phyloP scores from a whole-genome alignment of 2,888 invertebrate species.

The Orthonevra nobilis region DNA sequence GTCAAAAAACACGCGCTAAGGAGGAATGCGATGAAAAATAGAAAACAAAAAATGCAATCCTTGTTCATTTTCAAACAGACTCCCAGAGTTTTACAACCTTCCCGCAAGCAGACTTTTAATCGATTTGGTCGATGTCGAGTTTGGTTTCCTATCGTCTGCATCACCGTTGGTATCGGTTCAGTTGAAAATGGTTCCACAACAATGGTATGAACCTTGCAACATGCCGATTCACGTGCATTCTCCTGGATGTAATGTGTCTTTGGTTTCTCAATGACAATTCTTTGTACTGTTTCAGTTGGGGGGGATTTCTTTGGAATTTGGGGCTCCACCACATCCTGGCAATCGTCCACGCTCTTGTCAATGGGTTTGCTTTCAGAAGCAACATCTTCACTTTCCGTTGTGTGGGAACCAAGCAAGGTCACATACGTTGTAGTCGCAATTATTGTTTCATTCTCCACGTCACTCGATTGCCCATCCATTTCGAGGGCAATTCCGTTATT shows the following conservation, averaged over 20 bases:
- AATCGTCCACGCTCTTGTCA: background rate
- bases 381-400: constrained; percentile 40
- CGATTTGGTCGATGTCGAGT: background rate
- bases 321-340: no score
- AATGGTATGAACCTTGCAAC: constrained; percentile 45
- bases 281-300: no score
- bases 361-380: no score
- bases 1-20: constrained; percentile 78
- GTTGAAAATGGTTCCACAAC: constrained; percentile 5
- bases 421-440: constrained; percentile 61
- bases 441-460: constrained; percentile 52
- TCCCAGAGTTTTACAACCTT: constrained; percentile 7
- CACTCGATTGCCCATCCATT: constrained; percentile 34
- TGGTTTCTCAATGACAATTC: no score
- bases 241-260: constrained; percentile 10
- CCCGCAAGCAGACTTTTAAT: background rate
- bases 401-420: constrained; percentile 41
- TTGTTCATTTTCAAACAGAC: constrained; percentile 75
- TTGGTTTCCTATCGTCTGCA: background rate
- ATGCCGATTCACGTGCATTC: constrained; percentile 37
- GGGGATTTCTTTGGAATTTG: no score
- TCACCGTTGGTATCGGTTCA: background rate
- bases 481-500: background rate
- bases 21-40: constrained; percentile 77
- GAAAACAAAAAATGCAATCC: constrained; percentile 78